A percentile compares a stretch with the other conserved stretches of the same genome.
These are phyloP conservation scores for Hydrophis major DNA, from an alignment of 2,797 vertebrate genomes.

Conservation along the genomic window DNA sequence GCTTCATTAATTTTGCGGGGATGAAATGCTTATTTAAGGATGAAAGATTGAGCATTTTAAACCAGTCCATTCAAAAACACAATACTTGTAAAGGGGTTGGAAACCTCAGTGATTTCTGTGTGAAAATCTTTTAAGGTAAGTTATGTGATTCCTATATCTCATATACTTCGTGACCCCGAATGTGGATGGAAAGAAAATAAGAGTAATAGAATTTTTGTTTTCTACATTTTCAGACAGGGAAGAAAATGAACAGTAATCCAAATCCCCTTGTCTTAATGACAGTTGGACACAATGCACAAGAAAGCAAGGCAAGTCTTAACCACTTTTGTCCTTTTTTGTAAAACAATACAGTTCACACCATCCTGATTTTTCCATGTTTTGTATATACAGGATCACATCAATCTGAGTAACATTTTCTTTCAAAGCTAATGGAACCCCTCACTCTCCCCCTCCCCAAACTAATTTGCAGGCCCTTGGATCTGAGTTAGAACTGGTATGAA, in stretches of 20 bases:
- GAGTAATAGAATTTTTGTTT: slow-evolving; percentile 40
- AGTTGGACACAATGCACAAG: slow-evolving; percentile 84
- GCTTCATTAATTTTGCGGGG: slow-evolving; percentile 44
- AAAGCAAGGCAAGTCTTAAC: slow-evolving; percentile 87
- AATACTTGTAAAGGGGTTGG: slow-evolving; percentile 17
- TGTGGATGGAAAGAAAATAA: slow-evolving; percentile 7
- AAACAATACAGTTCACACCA: neutral
- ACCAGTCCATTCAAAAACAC: slow-evolving; percentile 38
- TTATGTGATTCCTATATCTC: neutral
- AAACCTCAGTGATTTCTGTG: slow-evolving; percentile 9
- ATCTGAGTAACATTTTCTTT: neutral
- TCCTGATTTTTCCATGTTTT: neutral
- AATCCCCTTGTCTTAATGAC: slow-evolving; percentile 89
- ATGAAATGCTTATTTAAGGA: slow-evolving; percentile 44
- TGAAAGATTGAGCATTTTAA: slow-evolving; percentile 42
- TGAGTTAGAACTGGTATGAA: neutral
- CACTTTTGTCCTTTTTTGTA: neutral
- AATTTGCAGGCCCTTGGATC: neutral
- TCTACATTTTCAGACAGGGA: slow-evolving; percentile 80
- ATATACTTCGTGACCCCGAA: slow-evolving; percentile 9
- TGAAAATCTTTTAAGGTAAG: neutral
- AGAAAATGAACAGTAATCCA: slow-evolving; percentile 91
- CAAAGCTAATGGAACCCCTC: neutral
- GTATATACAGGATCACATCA: neutral
- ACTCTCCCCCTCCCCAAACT: neutral